Base-by-base conservation (phyloP, 2,797 vertebrate species). In the Rhinophrynus dorsalis region DNA sequence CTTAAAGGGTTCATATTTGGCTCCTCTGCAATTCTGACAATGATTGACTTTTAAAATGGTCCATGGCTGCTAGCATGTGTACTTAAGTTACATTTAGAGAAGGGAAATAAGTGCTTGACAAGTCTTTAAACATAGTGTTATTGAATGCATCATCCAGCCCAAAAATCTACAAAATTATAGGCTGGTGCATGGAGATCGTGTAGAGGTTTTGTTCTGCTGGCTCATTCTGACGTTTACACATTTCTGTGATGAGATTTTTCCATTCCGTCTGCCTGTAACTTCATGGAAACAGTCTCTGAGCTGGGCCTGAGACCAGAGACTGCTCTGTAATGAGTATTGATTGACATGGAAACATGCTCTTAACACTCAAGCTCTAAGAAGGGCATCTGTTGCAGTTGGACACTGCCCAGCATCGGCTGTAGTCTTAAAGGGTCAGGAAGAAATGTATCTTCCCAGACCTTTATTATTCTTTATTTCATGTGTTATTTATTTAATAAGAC, bases 241-340 rank as follows among this genome's bases (percentile, higher is more conserved):
- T 44, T 42, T 21, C 30, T 47, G 29, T 60, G 57, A 70, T 70
- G 67, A 62, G 67, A 55, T 70, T 64, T 64, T 71, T 71, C 60
- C 60, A 48, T 57, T 64, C 27, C 30, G 24, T 10, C 21, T 47
- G 50, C 51, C 38, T 64, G 51, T 57, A 40, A 64, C 59, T 50
- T 40, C 42, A 56, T 63, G 58, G 68, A 48, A 56, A 50, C 42
- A 24, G 30, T 40, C 23, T 40, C 37, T 13, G 59, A 29, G 59
- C 59, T 38, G 59, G 51, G n/a, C 30, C 59, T 26, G 24, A 33
- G 24, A 38, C 27, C 32, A 26, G 42, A 40, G 32, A 71, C 50
- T 50, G 60, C 51, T 55, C 38, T 48, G 27, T 57, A 71, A 71
- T 9, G 7, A 71, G 29, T 63, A 47, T 55, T 71, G 59, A 71